Percentiles rank a stretch among this genome's conserved stretches.
Evolutionary conservation across 2,113 vertebrate species (phyloP).

Genomic region (Ptychochromis oligacanthus): DNA sequence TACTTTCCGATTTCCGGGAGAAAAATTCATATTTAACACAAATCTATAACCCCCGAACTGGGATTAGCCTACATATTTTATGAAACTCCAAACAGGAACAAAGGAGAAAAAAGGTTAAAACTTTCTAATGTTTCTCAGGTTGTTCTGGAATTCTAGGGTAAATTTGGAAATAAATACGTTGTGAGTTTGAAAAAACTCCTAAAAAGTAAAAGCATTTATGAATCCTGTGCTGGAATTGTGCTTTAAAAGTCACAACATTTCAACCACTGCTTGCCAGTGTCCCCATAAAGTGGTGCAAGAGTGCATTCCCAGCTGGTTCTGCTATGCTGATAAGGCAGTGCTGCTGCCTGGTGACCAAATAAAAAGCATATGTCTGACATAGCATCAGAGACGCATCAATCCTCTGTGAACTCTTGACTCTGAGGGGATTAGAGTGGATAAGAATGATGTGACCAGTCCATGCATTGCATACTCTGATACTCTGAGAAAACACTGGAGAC

Average conservation of each 20-base stretch:
- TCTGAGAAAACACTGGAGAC: slow-evolving; percentile 33
- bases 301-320: slow-evolving; percentile 64
- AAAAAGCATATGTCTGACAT: slow-evolving; percentile 74
- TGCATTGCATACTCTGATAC: slow-evolving; percentile 25
- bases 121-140: not conserved
- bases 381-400: slow-evolving; percentile 66
- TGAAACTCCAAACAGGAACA: not conserved
- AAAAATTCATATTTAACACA: not conserved
- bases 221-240: not conserved
- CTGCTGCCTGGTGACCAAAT: slow-evolving; percentile 66
- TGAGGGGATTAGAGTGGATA: slow-evolving; percentile 48
- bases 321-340: slow-evolving; percentile 61
- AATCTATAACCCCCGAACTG: not conserved
- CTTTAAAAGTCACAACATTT: slow-evolving; percentile 24
- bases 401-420: slow-evolving; percentile 72
- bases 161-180: not conserved
- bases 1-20: not conserved
- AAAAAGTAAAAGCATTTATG: not conserved
- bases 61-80: not conserved
- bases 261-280: not conserved
- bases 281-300: slow-evolving; percentile 37
- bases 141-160: not conserved
- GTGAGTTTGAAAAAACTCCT: not conserved
- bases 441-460: slow-evolving; percentile 55
- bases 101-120: not conserved